Evolutionary conservation across 2,797 vertebrate species (phyloP).

Genomic region (Fratercula arctica): DNA sequence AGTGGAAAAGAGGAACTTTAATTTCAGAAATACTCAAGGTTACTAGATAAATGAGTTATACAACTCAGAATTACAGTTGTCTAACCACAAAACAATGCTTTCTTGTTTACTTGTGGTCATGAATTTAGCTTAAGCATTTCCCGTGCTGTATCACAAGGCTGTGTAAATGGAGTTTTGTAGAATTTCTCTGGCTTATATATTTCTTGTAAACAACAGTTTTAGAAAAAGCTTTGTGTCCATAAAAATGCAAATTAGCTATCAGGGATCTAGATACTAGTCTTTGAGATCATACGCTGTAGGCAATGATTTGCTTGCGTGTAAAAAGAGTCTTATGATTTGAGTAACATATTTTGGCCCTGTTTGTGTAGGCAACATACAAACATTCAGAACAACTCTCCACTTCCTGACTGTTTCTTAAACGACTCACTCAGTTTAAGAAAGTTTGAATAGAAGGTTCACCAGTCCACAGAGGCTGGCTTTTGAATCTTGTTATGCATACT

Average conservation of each 20-base stretch:
- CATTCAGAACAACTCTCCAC: neutral
- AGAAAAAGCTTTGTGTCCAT: neutral
- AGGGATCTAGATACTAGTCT: neutral
- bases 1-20: neutral
- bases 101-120: constrained; percentile 23
- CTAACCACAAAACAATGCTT: constrained; percentile 44
- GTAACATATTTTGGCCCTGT: neutral
- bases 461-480: neutral
- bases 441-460: neutral
- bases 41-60: neutral
- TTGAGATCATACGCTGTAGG: neutral
- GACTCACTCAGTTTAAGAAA: rapidly evolving
- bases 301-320: neutral
- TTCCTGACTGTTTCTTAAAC: neutral
- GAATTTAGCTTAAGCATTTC: constrained; percentile 51
- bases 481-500: neutral
- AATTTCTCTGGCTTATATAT: neutral
- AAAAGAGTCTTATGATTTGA: neutral
- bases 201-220: neutral
- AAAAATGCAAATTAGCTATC: neutral
- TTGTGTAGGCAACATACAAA: neutral
- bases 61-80: neutral
- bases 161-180: neutral
- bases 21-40: neutral
- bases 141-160: neutral